These are phyloP conservation scores for Ailurus styani DNA, from an alignment of 2,113 vertebrate species.

Conservation along the genomic window DNA sequence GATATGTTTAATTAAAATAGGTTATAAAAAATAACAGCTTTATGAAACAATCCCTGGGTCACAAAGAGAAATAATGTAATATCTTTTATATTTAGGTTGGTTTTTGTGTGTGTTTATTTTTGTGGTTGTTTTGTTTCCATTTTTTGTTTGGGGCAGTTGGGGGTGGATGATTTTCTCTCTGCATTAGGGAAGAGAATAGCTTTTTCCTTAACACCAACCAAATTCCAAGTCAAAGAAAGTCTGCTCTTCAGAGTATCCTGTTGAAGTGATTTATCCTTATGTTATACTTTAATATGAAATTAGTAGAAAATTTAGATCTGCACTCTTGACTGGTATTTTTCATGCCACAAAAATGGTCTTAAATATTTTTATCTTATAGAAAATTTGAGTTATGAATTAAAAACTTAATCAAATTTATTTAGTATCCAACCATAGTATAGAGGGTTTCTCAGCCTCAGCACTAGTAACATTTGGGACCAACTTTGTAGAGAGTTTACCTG, in stretches of 20 bases:
- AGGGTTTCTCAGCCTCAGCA: neutral
- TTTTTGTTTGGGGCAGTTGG: neutral
- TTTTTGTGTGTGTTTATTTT: neutral
- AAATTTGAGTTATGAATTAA: neutral
- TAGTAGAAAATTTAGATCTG: neutral
- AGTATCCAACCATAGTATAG: neutral
- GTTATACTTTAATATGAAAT: neutral
- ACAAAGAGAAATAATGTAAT: neutral
- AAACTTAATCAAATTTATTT: neutral
- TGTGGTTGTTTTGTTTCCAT: neutral
- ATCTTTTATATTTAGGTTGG: neutral
- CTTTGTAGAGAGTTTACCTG: neutral
- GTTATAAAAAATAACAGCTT: neutral
- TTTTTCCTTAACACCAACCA: neutral
- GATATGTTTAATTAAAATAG: neutral
- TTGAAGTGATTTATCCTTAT: neutral
- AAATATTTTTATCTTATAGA: neutral
- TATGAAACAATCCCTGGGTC: neutral
- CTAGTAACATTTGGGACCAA: neutral
- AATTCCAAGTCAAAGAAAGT: neutral
- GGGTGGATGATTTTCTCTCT: neutral
- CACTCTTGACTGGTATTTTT: neutral
- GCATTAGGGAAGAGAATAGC: neutral
- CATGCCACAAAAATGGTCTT: neutral
- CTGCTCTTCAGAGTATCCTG: neutral